Evolutionary conservation across 2,113 vertebrate genomes (phyloP).

Genomic region (Nothocercus nigrocapillus): DNA sequence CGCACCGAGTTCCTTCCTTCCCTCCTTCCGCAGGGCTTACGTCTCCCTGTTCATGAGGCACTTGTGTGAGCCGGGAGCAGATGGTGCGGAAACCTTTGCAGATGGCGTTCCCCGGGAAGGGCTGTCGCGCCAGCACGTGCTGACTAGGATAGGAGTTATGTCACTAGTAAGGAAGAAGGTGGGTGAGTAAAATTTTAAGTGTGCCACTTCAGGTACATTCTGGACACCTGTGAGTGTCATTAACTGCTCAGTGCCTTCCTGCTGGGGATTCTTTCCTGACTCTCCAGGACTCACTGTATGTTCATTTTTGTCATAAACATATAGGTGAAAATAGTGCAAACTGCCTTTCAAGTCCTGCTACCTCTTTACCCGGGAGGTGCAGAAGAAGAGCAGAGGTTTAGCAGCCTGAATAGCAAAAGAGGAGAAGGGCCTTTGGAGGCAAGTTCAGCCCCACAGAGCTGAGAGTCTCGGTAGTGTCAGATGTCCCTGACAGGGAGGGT

Average conservation of each 20-base stretch:
- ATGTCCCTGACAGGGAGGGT: not conserved
- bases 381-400: not conserved
- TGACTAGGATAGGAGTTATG: slow-evolving; percentile 98
- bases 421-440: accelerated
- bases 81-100: slow-evolving; percentile 94
- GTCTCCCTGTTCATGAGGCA: slow-evolving; percentile 99
- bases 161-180: slow-evolving; percentile 99
- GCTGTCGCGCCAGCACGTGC: slow-evolving; percentile 94
- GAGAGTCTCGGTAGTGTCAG: not conserved
- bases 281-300: not conserved
- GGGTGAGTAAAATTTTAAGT: slow-evolving; percentile 45
- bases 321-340: not conserved
- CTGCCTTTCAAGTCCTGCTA: not conserved
- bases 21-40: slow-evolving; percentile 83
- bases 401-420: not conserved
- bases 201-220: not conserved
- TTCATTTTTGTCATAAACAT: accelerated
- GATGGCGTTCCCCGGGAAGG: slow-evolving; percentile 95
- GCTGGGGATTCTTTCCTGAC: accelerated
- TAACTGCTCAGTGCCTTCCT: not conserved
- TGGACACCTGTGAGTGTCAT: accelerated
- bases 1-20: not conserved
- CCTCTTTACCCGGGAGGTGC: not conserved
- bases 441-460: not conserved
- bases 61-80: slow-evolving; percentile 93